Evolutionary conservation across 2,113 vertebrate genomes (phyloP), one percentile per base, ranked within the genome.

Genomic region (Gymnobelideus leadbeateri): DNA sequence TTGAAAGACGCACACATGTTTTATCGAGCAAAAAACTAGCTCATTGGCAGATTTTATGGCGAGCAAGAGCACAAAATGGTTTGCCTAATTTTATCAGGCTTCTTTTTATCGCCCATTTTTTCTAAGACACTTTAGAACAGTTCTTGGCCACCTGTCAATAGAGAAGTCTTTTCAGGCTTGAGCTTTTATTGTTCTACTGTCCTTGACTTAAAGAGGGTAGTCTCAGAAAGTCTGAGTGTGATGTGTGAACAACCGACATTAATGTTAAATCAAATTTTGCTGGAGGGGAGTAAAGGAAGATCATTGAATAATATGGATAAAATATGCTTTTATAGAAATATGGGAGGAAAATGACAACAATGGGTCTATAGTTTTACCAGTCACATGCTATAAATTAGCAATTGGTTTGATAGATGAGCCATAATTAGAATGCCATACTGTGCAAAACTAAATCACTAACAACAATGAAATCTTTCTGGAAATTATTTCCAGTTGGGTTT

Each of bases 141-240:
- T 96, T 94, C 51, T 89, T 95, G 91, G 90, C 96, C 97, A 97
- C 98, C 97, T 98, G 97, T 97, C 96, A 96, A 96, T 96, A 97
- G 94, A 55, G 92, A 96, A 93, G 55, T 52, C 92, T 96, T 96
- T 96, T 96, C 84, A 94, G 94, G 93, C 94, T 96, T 52, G 68
- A 49, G 8, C 47, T 96, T 93, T 95, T 89, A 96, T 97, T 96
- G 93, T 96, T 96, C 91, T 92, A 31, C 16, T 95, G 94, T 24
- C 96, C 97, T 97, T 97, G 95, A 94, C 89, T 92, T 95, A 95
- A 43, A 61, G 94, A 95, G 57, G 93, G 50, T 5, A 91, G n/a
- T 53, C 77, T 97, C 89, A 91, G 57, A 92, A 95, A 90, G n/a
- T 14, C 28, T 95, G 47, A 96, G 90, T 93, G 91, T 92, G 37